Percentiles rank a stretch among this genome's conserved stretches.
phyloP scores from a whole-genome alignment of 2,797 vertebrate genomes.

The Natrix natrix region DNA sequence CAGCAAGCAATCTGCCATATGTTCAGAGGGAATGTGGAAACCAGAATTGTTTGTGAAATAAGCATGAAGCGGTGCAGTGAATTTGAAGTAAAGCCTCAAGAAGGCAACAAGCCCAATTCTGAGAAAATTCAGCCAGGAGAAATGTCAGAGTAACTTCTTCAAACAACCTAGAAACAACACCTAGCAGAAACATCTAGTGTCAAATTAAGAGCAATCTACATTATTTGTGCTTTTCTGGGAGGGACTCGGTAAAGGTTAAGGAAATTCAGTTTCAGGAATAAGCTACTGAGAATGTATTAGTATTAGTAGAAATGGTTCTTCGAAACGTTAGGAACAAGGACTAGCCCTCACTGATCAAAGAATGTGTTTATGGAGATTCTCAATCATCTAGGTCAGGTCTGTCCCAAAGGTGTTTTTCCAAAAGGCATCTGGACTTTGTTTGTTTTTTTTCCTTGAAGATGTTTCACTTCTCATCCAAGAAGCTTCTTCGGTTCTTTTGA shows the following conservation, averaged over 20 bases:
- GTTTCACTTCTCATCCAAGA: not conserved
- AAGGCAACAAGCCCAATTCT: not conserved
- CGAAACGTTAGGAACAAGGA: not conserved
- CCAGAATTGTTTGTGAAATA: not conserved
- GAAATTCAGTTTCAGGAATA: not conserved
- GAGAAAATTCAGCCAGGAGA: not conserved
- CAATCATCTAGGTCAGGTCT: not conserved
- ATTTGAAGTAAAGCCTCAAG: not conserved
- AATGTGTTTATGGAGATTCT: not conserved
- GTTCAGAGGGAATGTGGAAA: not conserved
- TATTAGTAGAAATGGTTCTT: not conserved
- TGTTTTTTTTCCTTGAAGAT: not conserved
- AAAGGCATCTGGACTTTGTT: not conserved
- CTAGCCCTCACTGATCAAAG: not conserved
- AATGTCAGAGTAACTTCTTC: not conserved
- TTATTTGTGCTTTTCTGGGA: not conserved
- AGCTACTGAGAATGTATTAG: not conserved
- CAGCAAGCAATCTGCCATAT: not conserved
- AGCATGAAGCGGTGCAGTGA: not conserved
- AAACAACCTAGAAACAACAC: not conserved
- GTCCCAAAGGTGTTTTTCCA: not conserved
- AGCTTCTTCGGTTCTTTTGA: too few relatives aligned
- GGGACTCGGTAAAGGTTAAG: not conserved
- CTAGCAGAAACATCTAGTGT: not conserved
- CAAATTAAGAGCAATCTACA: not conserved